Base-by-base conservation (phyloP, 2,888 invertebrate species). In the Eubasilissa splendida region DNA sequence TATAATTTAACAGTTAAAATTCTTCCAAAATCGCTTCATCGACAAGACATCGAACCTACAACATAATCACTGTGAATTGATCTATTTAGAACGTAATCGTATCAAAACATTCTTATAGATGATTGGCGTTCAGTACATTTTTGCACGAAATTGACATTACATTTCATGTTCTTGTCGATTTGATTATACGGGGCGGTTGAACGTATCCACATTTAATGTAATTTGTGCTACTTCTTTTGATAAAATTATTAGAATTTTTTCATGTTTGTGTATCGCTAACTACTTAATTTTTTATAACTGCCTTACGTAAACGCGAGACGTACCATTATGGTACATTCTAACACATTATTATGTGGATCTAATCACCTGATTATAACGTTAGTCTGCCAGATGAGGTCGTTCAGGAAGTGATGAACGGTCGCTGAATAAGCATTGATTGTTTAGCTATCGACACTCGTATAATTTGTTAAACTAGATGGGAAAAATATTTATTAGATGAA, bases 81-180 rank as follows among this genome's bases (percentile, higher is more conserved):
- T 58, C 11, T n/a, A n/a, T 58, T 58, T 58, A 58, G 58, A n/a
- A 58, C 58, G 4, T 58, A 58, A 58, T 58, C n/a, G 3, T n/a
- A 58, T n/a, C 12, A 3, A 4, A 9, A n/a, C 58, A 9, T 11
- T 5, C n/a, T 11, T 58, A 1, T 58, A n/a, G 11, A 58, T 58
- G 58, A n/a, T 58, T 8, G 58, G 12, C 9, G 11, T 58, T 58
- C n/a, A 58, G 12, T 58, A 58, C 11, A n/a, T n/a, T 58, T 12
- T 68, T n/a, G 52, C 68, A 68, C 68, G 68, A 68, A 68, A 42
- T 68, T 14, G 42, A 68, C 68, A 14, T 68, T 52, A 52, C 42
- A 1, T n/a, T n/a, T 52, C 50, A 11, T 42, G 50, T n/a, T 68
- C n/a, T 4, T 68, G 14, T 68, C 14, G 52, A 68, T 50, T 68